A percentile compares a stretch with the other conserved stretches of the same genome.
phyloP scores from a whole-genome alignment of 2,113 vertebrate genomes.

The Chitala chitala region DNA sequence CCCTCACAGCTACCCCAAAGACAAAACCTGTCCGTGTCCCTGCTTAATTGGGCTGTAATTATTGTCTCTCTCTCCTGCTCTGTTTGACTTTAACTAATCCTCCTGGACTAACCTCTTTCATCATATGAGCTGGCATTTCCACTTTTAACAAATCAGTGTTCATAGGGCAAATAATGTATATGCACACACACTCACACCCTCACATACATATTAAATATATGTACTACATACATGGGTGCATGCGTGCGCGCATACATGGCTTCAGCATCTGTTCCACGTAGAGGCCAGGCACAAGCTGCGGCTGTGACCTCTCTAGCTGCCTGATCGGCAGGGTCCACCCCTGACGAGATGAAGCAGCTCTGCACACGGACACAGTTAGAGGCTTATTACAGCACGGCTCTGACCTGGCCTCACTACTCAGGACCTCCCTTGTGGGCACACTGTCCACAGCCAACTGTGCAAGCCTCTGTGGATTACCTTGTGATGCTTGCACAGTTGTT shows the following conservation, averaged over 20 bases:
- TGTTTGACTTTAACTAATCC: constrained; percentile 3
- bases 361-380: neutral
- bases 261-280: neutral
- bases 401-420: neutral
- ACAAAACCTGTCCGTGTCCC: constrained; percentile 40
- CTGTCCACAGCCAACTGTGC: too few relatives aligned
- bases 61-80: constrained; percentile 31
- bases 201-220: neutral
- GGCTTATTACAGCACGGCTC: neutral
- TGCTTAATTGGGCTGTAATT: constrained; percentile 16
- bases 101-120: neutral
- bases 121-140: neutral
- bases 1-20: constrained; percentile 39
- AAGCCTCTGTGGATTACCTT: too few relatives aligned
- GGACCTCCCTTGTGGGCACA: neutral
- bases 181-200: neutral
- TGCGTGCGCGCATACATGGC: too few relatives aligned
- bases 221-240: neutral
- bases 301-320: constrained; percentile 26
- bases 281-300: neutral
- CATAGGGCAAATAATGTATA: neutral
- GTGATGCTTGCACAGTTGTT: too few relatives aligned
- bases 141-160: neutral
- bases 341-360: constrained; percentile 57
- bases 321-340: constrained; percentile 54